Conservation (phyloP, 2,113 vertebrate genomes). For the Gopherus flavomarginatus region DNA sequence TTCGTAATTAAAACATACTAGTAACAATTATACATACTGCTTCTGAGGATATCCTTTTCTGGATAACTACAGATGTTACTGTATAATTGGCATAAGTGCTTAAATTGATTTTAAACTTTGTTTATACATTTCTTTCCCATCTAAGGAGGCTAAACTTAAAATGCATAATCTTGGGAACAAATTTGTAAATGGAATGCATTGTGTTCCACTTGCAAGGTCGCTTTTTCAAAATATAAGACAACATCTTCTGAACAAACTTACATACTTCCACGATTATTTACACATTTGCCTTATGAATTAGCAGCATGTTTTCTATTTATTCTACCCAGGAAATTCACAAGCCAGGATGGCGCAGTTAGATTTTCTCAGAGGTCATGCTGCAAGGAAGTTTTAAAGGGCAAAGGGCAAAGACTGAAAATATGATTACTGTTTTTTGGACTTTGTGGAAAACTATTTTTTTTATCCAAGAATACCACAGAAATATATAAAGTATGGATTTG, state of each 20-base stretch:
- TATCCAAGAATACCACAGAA: neutral
- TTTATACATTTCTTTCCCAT: neutral
- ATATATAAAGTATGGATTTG: neutral
- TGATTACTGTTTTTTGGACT: neutral
- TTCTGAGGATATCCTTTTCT: too few species aligned
- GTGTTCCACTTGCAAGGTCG: neutral
- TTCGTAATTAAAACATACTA: rapidly evolving
- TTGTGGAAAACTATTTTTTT: neutral
- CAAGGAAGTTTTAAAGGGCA: neutral
- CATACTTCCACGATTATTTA: neutral
- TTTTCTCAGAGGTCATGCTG: neutral
- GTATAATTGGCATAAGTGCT: rapidly evolving
- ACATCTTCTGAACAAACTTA: neutral
- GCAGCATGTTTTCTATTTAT: rapidly evolving
- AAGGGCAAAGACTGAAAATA: neutral
- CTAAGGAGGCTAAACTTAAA: neutral
- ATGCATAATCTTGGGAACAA: neutral
- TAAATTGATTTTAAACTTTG: neutral
- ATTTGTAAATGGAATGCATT: rapidly evolving
- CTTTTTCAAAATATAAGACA: neutral
- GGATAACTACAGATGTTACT: neutral
- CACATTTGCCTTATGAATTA: neutral
- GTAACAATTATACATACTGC: rapidly evolving
- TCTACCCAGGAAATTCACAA: neutral
- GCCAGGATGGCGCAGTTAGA: neutral